Conservation (phyloP, 1,140 invertebrate species). For the Megalopta genalis region DNA sequence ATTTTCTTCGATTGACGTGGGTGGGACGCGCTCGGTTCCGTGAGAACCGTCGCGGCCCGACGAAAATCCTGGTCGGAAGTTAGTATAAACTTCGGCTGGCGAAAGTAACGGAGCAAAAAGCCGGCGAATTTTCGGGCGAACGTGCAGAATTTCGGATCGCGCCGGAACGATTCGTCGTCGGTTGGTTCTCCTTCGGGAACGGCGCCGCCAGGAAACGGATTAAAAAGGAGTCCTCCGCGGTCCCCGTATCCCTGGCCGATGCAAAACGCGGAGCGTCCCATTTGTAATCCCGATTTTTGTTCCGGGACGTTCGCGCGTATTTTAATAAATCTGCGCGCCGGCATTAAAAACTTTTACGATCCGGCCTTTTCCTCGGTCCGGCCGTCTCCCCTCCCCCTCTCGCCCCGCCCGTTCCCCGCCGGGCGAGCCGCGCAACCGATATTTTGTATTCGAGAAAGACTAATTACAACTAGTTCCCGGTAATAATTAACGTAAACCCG, state of each 20-base stretch:
- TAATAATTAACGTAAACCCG: conserved; percentile 67
- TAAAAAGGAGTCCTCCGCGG: no score
- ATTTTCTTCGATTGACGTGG: neutral
- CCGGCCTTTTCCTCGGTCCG: neutral
- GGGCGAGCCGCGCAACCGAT: conserved; percentile 49
- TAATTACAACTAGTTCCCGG: conserved; percentile 67
- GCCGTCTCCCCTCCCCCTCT: neutral
- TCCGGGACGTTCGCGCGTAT: conserved; percentile 33
- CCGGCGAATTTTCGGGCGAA: no score
- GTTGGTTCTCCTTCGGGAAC: no score
- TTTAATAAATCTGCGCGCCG: conserved; percentile 41
- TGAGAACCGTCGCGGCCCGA: neutral
- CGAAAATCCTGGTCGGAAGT: no score
- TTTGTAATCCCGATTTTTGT: conserved; percentile 37
- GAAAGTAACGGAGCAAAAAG: no score
- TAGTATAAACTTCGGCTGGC: no score
- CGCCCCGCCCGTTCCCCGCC: neutral
- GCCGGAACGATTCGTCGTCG: no score
- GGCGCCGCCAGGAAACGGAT: no score
- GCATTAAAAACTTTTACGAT: conserved; percentile 57
- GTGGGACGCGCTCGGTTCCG: neutral
- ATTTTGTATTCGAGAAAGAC: conserved; percentile 67
- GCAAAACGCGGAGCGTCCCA: conserved; percentile 12
- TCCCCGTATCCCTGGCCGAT: neutral
- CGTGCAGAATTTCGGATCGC: no score